Conservation (phyloP, 2,888 invertebrate genomes). For the Scaptomyza caliginosa region DNA sequence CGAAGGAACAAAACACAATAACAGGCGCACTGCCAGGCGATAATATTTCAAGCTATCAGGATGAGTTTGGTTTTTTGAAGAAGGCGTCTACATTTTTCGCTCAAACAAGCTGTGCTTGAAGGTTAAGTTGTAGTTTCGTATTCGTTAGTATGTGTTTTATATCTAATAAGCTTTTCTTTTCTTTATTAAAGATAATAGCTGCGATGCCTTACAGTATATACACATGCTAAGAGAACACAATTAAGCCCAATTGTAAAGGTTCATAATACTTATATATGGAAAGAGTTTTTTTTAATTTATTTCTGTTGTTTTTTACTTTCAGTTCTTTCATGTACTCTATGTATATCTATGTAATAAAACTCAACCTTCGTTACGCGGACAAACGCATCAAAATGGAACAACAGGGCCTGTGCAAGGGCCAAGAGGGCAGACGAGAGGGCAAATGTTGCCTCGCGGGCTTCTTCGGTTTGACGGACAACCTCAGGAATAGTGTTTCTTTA, state of each 20-base stretch:
- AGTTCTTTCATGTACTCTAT: conserved; percentile 47
- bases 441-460: conserved; percentile 33
- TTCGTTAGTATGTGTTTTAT: too few species aligned
- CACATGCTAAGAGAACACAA: conserved; percentile 12
- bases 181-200: too few species aligned
- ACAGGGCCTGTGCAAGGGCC: conserved; percentile 11
- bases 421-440: background rate
- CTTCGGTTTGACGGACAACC: conserved; percentile 55
- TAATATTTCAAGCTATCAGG: background rate
- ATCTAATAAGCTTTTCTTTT: too few species aligned
- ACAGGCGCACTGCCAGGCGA: conserved; percentile 31
- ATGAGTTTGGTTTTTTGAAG: background rate
- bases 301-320: background rate
- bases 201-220: background rate
- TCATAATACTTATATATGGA: conserved; percentile 16
- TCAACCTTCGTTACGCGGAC: conserved; percentile 56
- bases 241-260: conserved; percentile 46
- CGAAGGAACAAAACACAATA: background rate
- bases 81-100: too few species aligned
- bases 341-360: conserved; percentile 66
- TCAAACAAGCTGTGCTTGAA: too few species aligned
- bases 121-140: too few species aligned
- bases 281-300: background rate
- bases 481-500: conserved; percentile 19
- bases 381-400: conserved; percentile 17